Conservation (phyloP, 2,888 invertebrate genomes). For the Lypha dubia region DNA sequence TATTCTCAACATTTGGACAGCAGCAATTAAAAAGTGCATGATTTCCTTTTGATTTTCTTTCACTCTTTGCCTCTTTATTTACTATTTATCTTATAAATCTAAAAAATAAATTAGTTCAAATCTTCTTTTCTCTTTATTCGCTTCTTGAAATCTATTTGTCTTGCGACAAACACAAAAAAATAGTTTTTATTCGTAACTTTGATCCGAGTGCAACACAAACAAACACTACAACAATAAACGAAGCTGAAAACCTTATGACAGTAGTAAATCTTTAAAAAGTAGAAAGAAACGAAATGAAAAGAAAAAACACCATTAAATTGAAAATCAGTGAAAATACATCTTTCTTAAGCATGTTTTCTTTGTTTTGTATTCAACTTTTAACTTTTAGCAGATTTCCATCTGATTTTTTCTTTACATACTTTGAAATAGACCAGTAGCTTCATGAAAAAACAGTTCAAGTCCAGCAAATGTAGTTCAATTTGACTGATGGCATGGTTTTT, state of each 20-base stretch:
- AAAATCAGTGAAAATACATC: background rate
- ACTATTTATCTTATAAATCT: background rate
- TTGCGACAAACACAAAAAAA: background rate
- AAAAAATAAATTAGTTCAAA: background rate
- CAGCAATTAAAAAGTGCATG: background rate
- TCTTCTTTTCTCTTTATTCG: background rate
- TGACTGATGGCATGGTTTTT: no score
- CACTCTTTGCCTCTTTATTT: background rate
- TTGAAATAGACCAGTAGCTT: background rate
- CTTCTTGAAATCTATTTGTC: background rate
- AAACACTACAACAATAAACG: no score
- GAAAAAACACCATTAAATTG: background rate
- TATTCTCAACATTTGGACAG: conserved; percentile 9
- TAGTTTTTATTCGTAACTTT: background rate
- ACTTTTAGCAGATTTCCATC: background rate
- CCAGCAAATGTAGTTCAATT: no score
- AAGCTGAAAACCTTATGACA: background rate
- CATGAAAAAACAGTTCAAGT: background rate
- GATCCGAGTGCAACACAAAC: background rate
- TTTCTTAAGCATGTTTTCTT: background rate
- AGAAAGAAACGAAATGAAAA: no score
- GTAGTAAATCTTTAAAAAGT: background rate
- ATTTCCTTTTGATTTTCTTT: background rate
- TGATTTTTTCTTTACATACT: background rate
- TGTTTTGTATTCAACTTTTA: background rate